Base-by-base conservation (phyloP, 2,888 invertebrate genomes). In the Cactoblastis cactorum region DNA sequence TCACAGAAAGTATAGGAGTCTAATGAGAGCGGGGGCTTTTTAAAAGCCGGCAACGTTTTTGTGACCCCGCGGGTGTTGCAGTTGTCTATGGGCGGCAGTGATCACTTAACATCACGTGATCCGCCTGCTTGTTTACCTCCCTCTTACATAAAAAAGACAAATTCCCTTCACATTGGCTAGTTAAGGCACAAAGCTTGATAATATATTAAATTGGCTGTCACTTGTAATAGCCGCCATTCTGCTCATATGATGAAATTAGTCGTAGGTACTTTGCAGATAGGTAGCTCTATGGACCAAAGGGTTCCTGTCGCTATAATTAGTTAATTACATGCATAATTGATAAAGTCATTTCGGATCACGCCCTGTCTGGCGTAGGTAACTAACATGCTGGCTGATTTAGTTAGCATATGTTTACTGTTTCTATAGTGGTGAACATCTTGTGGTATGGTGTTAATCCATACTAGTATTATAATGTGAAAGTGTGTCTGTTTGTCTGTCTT, bases 301-400 rank as follows among this genome's bases (percentile, higher is more conserved):
- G 49, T 18, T 34, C 6, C 38, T 82, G 81, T 80, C 75, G 84
- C 81, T 76, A 83, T 88, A 88, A 88, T 88, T 83, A 83, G 85
- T 83, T 88, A 87, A 88, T 88, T 86, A 83, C 87, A 86, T 88
- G 83, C 84, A 88, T 88, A 84, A 87, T 87, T 86, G 77, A 86
- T 61, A 55, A 54, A 56, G 65, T 77, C 77, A 80, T 79, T 80
- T 78, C 67, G 65, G 65, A 63, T 63, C 49, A 34, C 41, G 33
- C 41, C 38, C 22, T 22, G 37, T 28, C 45, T 41, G n/a, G 28
- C 9, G 32, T 45, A 45, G 17, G 34, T 46, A 35, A 34, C 19
- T 22, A n/a, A 41, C 14, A 24, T 41, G 22, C 14, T 8, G 22
- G 39, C 18, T 11, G 38, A 38, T 41, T 41, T 41, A 41, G 41